Base-by-base conservation (phyloP, 2,113 vertebrate genomes). In the Myodes glareolus region DNA sequence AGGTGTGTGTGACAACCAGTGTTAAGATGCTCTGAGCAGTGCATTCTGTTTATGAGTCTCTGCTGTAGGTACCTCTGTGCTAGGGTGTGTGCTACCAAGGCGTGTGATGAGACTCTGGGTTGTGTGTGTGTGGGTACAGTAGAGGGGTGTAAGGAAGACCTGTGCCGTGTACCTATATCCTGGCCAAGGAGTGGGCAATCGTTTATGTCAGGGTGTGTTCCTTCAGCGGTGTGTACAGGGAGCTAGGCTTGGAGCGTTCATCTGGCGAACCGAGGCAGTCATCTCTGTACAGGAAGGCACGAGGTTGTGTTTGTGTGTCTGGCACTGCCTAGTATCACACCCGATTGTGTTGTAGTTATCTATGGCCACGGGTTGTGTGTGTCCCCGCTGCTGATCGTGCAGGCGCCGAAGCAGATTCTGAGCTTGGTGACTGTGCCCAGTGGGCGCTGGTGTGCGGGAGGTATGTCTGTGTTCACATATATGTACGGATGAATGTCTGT, bases 381-480 rank as follows among this genome's bases (percentile, higher is more conserved):
- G 95, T 96, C 84, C 68, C 73, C 67, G 92, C 76, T 92, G 88
- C 87, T 82, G 90, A 90, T 61, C 73, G 36, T 95, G 92, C 90
- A 88, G 91, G 85, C 67, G 39, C 85, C 25, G 47, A 92, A 80
- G 90, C 94, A 77, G 90, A 93, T 95, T 97, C 61, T 31, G 77
- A 91, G 97, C 93, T 80, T 81, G 73, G 92, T 80, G 93, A 88
- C 47, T 80, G 95, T 88, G 97, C 95, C 97, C 97, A 95, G 95
- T 82, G 94, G 93, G 94, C 94, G 97, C 97, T 95, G 93, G 94
- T 94, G 96, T 96, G 94, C 92, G 36, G 94, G 96, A 95, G 97
- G 92, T 90, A 91, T 95, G 91, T 97, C 75, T 92, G 88, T 82
- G 86, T 70, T 77, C 97, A 96, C 93, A 68, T 90, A 97, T 94